Conservation (phyloP, 2,888 invertebrate genomes). For the Plebejus anna region DNA sequence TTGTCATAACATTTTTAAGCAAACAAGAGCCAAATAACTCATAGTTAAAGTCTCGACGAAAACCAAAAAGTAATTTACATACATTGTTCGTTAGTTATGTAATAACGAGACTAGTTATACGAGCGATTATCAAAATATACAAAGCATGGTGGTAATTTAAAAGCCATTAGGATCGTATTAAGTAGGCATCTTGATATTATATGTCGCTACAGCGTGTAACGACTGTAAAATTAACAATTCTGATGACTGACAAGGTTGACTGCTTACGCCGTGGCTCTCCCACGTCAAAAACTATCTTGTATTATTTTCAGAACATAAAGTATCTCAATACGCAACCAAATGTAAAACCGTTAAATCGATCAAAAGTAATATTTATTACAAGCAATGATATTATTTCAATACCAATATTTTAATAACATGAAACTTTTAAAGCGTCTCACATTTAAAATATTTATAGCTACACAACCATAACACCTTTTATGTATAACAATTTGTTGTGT, state of each 20-base stretch:
- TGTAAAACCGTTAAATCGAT: no score
- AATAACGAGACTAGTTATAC: not conserved
- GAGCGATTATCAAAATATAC: slow-evolving; percentile 12
- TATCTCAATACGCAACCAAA: no score
- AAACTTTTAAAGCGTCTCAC: no score
- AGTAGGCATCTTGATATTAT: not conserved
- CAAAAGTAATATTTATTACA: no score
- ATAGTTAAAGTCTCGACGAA: not conserved
- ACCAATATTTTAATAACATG: no score
- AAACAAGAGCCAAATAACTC: not conserved
- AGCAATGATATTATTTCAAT: no score
- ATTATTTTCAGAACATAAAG: no score
- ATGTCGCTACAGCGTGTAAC: not conserved
- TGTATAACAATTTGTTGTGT: not conserved
- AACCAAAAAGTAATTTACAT: not conserved
- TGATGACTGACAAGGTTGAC: not conserved
- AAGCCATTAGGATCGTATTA: slow-evolving; percentile 18
- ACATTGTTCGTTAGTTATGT: not conserved
- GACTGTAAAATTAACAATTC: not conserved
- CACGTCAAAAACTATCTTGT: no score
- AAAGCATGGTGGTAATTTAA: slow-evolving; percentile 21
- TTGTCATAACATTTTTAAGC: not conserved
- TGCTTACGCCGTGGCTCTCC: no score
- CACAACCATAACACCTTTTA: not conserved
- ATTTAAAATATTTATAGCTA: no score